Evolutionary conservation across 1,140 invertebrate genomes (phyloP).

Genomic region (Anastrepha ludens): DNA sequence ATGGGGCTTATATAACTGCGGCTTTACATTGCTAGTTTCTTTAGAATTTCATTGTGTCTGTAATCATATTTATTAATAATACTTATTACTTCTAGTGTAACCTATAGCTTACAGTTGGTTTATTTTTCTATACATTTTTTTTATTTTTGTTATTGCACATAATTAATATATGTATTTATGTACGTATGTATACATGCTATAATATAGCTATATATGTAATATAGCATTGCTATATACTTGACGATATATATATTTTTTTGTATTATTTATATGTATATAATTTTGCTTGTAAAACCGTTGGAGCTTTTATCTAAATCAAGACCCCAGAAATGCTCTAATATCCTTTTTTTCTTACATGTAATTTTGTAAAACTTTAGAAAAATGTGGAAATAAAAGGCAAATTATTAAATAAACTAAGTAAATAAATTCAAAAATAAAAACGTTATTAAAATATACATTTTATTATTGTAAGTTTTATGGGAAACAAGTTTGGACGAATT

Average conservation of each 20-base stretch:
- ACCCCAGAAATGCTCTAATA: conserved; percentile 6
- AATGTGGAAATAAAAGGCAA: too few relatives aligned
- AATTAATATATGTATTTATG: neutral
- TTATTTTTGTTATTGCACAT: neutral
- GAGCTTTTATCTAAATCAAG: neutral
- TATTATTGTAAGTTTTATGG: too few relatives aligned
- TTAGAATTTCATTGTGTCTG: conserved; percentile 54
- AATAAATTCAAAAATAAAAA: neutral
- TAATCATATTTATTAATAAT: conserved; percentile 43
- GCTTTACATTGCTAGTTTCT: conserved; percentile 31
- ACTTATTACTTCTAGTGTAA: conserved; percentile 33
- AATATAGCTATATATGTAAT: too few relatives aligned
- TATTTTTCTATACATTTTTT: neutral
- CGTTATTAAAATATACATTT: too few relatives aligned
- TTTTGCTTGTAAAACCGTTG: conserved; percentile 15
- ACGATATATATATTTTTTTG: neutral
- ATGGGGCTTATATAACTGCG: neutral
- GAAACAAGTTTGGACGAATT: too few relatives aligned
- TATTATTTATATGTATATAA: conserved; percentile 35
- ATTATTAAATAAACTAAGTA: neutral
- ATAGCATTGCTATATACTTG: neutral
- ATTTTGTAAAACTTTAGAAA: conserved; percentile 9
- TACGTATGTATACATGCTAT: neutral
- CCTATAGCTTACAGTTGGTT: neutral
- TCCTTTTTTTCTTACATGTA: neutral